These are phyloP conservation scores for Geophilus truncorum DNA, from an alignment of 2,888 invertebrate species.

Conservation along the genomic window DNA sequence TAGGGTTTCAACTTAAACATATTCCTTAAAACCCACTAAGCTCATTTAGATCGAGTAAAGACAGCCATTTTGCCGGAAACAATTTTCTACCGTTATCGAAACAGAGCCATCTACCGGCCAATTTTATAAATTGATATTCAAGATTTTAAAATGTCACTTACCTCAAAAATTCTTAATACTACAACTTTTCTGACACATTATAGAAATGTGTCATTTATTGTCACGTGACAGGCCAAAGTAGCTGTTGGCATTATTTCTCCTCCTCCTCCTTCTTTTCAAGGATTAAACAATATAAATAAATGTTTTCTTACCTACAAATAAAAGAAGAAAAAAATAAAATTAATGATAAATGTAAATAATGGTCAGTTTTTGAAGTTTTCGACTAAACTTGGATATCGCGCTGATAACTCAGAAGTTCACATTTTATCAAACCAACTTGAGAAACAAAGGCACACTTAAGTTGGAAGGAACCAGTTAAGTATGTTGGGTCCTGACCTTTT, in stretches of 20 bases:
- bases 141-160: neutral
- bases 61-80: neutral
- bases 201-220: too few species aligned
- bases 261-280: too few species aligned
- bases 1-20: neutral
- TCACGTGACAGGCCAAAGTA: too few species aligned
- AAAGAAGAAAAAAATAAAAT: neutral
- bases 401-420: too few species aligned
- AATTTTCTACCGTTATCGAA: neutral
- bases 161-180: too few species aligned
- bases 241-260: too few species aligned
- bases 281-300: neutral
- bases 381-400: too few species aligned
- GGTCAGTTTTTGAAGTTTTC: too few species aligned
- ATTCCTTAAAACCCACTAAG: neutral
- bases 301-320: neutral
- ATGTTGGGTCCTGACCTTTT: neutral
- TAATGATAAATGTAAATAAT: neutral
- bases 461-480: neutral
- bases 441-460: neutral
- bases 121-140: neutral
- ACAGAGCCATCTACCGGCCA: neutral
- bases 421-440: neutral
- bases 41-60: neutral
- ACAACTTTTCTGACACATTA: too few species aligned